A percentile compares a stretch with the other conserved stretches of the same genome.
Evolutionary conservation across 2,113 vertebrate species (phyloP).

Genomic region (Nematolebias whitei): DNA sequence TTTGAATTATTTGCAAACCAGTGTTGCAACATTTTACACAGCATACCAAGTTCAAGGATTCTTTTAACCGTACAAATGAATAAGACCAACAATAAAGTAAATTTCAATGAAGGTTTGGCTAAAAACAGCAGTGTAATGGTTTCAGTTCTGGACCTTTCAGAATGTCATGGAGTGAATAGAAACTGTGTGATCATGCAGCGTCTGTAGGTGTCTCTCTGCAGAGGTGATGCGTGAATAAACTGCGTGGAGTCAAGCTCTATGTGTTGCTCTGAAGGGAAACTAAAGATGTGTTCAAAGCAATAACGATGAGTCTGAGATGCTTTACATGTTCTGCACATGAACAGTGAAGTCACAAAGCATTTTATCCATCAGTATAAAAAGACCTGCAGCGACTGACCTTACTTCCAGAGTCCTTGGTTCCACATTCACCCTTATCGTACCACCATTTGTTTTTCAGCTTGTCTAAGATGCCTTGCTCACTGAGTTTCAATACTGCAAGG

Average conservation of each 20-base stretch:
- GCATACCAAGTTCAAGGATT: background rate
- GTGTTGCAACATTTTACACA: background rate
- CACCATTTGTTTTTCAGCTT: conserved; percentile 99
- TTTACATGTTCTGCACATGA: conserved; percentile 78
- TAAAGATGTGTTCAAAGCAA: background rate
- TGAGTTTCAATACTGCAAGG: conserved; percentile 99
- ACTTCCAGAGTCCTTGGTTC: conserved; percentile 99
- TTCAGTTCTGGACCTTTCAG: conserved; percentile 69
- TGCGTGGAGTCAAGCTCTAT: background rate
- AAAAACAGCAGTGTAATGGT: conserved; percentile 88
- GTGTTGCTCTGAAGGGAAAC: background rate
- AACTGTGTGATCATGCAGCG: conserved; percentile 67
- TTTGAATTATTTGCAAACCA: background rate
- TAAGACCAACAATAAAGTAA: conserved; percentile 68
- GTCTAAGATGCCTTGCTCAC: conserved; percentile 99
- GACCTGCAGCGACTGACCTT: conserved; percentile 99
- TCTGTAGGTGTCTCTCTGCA: conserved; percentile 24
- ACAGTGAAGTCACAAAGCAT: conserved; percentile 90
- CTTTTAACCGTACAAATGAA: conserved; percentile 54
- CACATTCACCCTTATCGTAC: conserved; percentile 99
- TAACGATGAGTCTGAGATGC: conserved; percentile 31
- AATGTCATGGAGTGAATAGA: conserved; percentile 67
- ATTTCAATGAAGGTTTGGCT: conserved; percentile 71
- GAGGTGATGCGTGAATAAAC: conserved; percentile 24
- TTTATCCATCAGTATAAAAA: conserved; percentile 92